Conservation (phyloP, 2,113 vertebrate species). For the Dipodomys spectabilis region DNA sequence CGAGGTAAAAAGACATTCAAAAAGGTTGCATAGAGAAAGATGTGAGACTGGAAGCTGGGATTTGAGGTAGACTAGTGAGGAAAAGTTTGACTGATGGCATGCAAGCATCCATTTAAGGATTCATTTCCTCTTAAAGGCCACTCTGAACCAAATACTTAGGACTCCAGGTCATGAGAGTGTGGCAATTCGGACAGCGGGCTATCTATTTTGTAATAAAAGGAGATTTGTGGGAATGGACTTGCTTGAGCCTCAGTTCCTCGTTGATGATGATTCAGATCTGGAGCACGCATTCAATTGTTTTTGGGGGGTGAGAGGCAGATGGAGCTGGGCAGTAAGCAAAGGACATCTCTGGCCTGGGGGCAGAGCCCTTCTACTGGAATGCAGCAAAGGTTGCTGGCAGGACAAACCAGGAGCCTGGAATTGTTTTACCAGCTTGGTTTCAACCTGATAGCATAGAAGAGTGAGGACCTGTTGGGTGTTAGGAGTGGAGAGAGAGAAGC, state of each 20-base stretch:
- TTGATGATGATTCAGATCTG: slow-evolving; percentile 27
- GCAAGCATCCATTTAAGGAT: slow-evolving; percentile 21
- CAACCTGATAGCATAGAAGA: background rate
- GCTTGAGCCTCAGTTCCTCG: background rate
- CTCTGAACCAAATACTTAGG: background rate
- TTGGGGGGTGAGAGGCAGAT: slow-evolving; percentile 20
- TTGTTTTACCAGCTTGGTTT: slow-evolving; percentile 32
- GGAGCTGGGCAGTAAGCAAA: slow-evolving; percentile 50
- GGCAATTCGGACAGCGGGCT: background rate
- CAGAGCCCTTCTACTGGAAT: slow-evolving; percentile 58
- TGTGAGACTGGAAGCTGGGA: background rate
- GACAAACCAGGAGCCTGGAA: slow-evolving; percentile 41
- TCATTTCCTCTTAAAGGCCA: slow-evolving; percentile 25
- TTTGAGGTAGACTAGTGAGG: background rate
- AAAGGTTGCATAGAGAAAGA: background rate
- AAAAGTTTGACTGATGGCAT: background rate
- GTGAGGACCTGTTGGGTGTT: background rate
- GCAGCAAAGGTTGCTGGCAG: background rate
- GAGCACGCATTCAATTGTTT: background rate
- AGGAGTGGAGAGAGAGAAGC: background rate
- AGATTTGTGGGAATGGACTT: slow-evolving; percentile 4
- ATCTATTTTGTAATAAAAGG: slow-evolving; percentile 44
- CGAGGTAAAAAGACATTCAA: background rate
- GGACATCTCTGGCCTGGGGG: background rate
- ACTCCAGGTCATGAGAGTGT: background rate